Evolutionary conservation across 2,888 invertebrate genomes (phyloP), one percentile per base, ranked within the genome.

Genomic region (Dicyrtoma fusca): DNA sequence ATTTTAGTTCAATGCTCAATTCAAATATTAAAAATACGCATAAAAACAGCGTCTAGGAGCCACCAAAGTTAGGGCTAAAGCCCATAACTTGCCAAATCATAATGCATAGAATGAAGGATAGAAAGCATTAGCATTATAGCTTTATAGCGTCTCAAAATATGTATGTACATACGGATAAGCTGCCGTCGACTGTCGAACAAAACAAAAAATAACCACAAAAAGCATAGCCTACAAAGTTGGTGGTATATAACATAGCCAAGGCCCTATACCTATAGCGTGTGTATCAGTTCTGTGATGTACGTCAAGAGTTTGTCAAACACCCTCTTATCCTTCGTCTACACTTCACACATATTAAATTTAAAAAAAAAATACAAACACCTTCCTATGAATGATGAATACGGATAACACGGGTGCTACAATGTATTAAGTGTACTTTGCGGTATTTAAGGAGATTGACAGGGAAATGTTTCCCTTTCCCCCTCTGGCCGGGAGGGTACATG

Each of bases 391-490:
- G 5, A 55, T 19, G 42, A n/a, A n/a, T n/a, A n/a, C 19, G 49
- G 49, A 23, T 53, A 26, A 66, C 25, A 26, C 51, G 34, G 53
- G 26, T 26, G 34, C 61, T 23, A 65, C 53, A 23, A 25, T 42
- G 51, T n/a, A 21, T 55, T 66, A 53, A 53, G 51, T 34, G n/a
- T 53, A 71, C 73, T 73, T 75, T 75, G 73, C 68, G 63, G 71
- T 73, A 72, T 73, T 73, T 73, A 71, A 59, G 42, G 66, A 66
- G 62, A 72, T 70, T 66, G 74, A 70, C 74, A 74, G 72, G 69
- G 74, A 75, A 69, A 75, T 69, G 63, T 73, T 64, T 51, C 70
- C 64, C 23, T 62, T 44, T 19, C 17, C 26, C 55, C 55, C 19
- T 23, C 17, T 53, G 6, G 6, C 53, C 17, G 8, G 6, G n/a